Evolutionary conservation across 92 coral and sea anemone genomes (phyloP).

Genomic region (Metridium senile): DNA sequence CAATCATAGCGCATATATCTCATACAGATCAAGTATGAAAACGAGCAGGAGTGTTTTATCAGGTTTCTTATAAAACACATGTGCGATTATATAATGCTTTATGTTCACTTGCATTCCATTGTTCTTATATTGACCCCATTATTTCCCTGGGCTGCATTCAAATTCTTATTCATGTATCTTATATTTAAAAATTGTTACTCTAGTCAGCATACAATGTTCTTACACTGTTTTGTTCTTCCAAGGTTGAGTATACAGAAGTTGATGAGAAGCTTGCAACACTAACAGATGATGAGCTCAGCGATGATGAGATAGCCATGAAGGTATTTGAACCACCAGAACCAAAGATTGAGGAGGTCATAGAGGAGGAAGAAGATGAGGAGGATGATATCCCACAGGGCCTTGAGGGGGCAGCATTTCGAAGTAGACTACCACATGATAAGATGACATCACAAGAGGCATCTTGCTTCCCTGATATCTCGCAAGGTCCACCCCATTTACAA

Average conservation of each 20-base stretch:
- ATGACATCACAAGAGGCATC: conserved; percentile 98
- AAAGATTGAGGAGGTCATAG: conserved; percentile 41
- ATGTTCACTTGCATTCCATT: too few relatives aligned
- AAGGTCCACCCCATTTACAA: conserved; percentile 88
- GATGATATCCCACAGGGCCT: conserved; percentile 94
- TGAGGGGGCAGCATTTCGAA: conserved; percentile 96
- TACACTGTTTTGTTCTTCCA: too few relatives aligned
- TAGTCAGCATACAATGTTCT: too few relatives aligned
- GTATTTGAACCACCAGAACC: conserved; percentile 45
- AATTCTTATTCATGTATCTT: too few relatives aligned
- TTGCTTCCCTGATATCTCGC: conserved; percentile 94
- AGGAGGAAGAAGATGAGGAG: conserved; percentile 89
- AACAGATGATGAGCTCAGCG: conserved; percentile 96
- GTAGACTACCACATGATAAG: conserved; percentile 94
- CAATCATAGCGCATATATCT: too few relatives aligned
- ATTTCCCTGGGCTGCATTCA: too few relatives aligned
- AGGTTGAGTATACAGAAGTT: conserved; percentile 99
- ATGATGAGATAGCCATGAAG: conserved; percentile 64
- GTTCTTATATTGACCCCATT: too few relatives aligned
- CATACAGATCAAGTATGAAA: too few relatives aligned
- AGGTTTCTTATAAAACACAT: too few relatives aligned
- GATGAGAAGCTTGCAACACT: conserved; percentile 95
- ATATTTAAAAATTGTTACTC: too few relatives aligned
- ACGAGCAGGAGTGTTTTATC: too few relatives aligned
- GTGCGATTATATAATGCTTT: too few relatives aligned